These are phyloP conservation scores for Ianthella basta DNA, from an alignment of 37 sponge, comb jelly and placozoan genomes.

Conservation along the genomic window DNA sequence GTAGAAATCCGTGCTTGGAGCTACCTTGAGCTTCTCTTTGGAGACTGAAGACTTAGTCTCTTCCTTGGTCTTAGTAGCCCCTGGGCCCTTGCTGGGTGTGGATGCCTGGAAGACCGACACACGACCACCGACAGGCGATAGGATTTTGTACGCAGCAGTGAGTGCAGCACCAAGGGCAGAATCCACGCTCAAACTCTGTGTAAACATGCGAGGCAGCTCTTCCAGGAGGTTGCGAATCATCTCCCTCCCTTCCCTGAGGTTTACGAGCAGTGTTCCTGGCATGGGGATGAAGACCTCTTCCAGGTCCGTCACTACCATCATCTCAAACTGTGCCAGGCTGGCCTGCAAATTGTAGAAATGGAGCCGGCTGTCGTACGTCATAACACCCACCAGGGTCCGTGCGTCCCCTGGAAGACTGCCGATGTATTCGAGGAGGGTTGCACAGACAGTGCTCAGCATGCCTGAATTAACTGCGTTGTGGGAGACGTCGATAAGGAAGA, in stretches of 20 bases:
- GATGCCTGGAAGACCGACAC: constrained; percentile 67
- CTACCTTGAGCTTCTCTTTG: constrained; percentile 68
- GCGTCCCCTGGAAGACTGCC: constrained; percentile 88
- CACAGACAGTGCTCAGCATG: constrained; percentile 70
- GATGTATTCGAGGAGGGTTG: constrained; percentile 68
- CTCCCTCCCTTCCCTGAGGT: constrained; percentile 87
- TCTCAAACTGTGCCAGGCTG: constrained; percentile 84
- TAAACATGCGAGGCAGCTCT: constrained; percentile 89
- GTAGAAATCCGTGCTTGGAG: constrained; percentile 93
- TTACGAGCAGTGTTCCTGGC: constrained; percentile 89
- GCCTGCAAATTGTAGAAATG: constrained; percentile 94
- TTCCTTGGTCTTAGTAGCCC: constrained; percentile 68
- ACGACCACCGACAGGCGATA: constrained; percentile 79
- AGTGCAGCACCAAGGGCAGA: constrained; percentile 90
- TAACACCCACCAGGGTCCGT: constrained; percentile 87
- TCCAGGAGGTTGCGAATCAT: constrained; percentile 73
- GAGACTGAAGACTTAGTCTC: constrained; percentile 5
- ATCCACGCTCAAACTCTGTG: constrained; percentile 51
- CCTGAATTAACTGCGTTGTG: constrained; percentile 77
- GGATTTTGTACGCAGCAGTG: constrained; percentile 78
- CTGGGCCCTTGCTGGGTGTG: constrained; percentile 77
- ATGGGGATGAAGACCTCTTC: constrained; percentile 92
- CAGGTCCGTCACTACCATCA: constrained; percentile 87
- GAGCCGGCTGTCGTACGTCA: constrained; percentile 79
- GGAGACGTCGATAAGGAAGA: constrained; percentile 91